These are phyloP conservation scores for Mantis religiosa DNA, from an alignment of 2,888 invertebrate genomes.

Conservation along the genomic window DNA sequence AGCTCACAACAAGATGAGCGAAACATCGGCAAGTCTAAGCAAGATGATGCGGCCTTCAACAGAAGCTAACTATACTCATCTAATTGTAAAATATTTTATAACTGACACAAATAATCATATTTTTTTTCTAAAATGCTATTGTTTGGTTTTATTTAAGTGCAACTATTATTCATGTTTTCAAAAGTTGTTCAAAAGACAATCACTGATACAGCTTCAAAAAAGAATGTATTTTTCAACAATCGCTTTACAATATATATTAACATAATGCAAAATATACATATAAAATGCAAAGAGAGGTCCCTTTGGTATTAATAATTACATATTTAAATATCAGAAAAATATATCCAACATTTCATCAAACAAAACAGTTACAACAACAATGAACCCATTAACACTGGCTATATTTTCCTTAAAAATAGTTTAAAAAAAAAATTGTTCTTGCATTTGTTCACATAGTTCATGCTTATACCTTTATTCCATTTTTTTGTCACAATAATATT, in stretches of 20 bases:
- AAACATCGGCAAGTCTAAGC: too few relatives aligned
- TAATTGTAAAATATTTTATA: too few relatives aligned
- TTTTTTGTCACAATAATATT: neutral
- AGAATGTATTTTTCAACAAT: neutral
- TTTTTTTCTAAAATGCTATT: too few relatives aligned
- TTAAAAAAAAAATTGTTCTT: too few relatives aligned
- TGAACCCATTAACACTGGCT: neutral
- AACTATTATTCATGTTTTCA: too few relatives aligned
- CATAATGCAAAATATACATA: neutral
- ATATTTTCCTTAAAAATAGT: neutral
- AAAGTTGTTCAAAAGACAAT: neutral
- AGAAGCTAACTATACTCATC: too few relatives aligned
- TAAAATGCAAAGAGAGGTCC: neutral
- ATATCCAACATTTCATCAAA: neutral
- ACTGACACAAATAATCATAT: too few relatives aligned
- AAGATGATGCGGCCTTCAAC: too few relatives aligned
- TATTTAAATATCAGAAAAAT: neutral
- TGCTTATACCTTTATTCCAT: neutral
- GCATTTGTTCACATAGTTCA: neutral
- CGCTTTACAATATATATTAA: neutral
- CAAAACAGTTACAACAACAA: neutral
- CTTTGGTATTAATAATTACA: neutral
- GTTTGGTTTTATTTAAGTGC: too few relatives aligned
- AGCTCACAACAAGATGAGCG: too few relatives aligned
- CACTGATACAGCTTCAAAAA: neutral